phyloP scores from a whole-genome alignment of 2,113 vertebrate species.

The Psettodes erumei region DNA sequence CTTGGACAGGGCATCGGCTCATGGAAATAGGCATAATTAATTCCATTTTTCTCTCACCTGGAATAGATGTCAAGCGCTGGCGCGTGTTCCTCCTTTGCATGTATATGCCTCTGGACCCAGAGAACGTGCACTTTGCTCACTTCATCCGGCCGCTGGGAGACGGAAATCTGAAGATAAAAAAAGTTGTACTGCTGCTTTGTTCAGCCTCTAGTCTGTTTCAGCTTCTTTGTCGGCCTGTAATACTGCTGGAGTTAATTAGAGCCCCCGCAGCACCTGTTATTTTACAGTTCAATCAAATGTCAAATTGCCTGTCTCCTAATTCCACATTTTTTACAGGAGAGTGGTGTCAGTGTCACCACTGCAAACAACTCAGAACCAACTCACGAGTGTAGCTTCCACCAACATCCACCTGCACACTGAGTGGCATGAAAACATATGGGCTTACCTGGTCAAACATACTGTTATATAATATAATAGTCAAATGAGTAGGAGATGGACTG shows the following conservation, averaged over 20 bases:
- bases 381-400: no score
- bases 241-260: conserved; percentile 43
- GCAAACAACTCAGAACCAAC: conserved; percentile 17
- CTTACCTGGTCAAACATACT: no score
- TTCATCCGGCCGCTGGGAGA: conserved; percentile 24
- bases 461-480: no score
- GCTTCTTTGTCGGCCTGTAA: conserved; percentile 4
- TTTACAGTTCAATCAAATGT: conserved; percentile 37
- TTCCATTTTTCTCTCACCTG: conserved; percentile 67
- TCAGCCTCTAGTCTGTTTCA: neutral
- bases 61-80: conserved; percentile 17
- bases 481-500: no score
- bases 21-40: conserved; percentile 66
- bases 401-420: no score
- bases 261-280: conserved; percentile 40
- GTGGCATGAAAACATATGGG: no score
- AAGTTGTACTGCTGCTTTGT: conserved; percentile 37
- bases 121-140: conserved; percentile 14
- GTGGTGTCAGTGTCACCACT: conserved; percentile 16
- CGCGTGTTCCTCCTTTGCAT: conserved; percentile 3
- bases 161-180: conserved; percentile 15
- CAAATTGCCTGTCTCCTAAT: conserved; percentile 21
- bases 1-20: conserved; percentile 39
- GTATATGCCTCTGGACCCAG: neutral
- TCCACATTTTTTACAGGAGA: conserved; percentile 29